These are phyloP conservation scores for Chaetodon trifasciatus DNA, from an alignment of 2,797 vertebrate species.

Conservation along the genomic window DNA sequence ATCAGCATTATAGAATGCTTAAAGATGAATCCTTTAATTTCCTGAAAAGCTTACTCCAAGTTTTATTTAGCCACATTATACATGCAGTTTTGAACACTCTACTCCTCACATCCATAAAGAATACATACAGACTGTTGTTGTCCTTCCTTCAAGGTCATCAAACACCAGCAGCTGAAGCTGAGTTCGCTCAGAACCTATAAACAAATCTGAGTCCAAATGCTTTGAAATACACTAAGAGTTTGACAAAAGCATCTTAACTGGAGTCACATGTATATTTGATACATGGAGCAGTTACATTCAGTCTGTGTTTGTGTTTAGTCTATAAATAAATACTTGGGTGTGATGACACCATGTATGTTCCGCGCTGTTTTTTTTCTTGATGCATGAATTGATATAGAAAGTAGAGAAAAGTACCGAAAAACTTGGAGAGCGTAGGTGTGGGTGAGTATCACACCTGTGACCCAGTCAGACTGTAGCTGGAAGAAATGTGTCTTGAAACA, in stretches of 20 bases:
- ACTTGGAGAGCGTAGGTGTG: neutral
- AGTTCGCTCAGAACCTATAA: neutral
- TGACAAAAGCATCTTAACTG: conserved; percentile 5
- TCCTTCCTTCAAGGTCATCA: conserved; percentile 44
- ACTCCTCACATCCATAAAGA: neutral
- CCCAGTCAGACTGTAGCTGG: conserved; percentile 2
- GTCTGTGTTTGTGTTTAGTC: neutral
- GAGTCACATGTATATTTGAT: conserved; percentile 10
- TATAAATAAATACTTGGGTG: conserved; percentile 48
- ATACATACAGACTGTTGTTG: neutral
- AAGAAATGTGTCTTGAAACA: neutral
- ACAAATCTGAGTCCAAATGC: neutral
- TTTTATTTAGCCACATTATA: conserved; percentile 19
- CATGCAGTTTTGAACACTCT: conserved; percentile 15
- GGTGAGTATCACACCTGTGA: conserved; percentile 20
- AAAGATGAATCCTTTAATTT: conserved; percentile 35
- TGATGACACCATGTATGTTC: conserved; percentile 34
- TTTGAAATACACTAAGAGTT: neutral
- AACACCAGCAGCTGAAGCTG: neutral
- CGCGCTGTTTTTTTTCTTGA: neutral
- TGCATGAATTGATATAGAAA: conserved; percentile 21
- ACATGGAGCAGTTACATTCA: conserved; percentile 20
- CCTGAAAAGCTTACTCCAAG: conserved; percentile 9
- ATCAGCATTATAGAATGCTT: conserved; percentile 45
- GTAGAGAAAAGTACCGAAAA: neutral